Conservation (phyloP, 1,140 invertebrate genomes). For the Magallana angulata region DNA sequence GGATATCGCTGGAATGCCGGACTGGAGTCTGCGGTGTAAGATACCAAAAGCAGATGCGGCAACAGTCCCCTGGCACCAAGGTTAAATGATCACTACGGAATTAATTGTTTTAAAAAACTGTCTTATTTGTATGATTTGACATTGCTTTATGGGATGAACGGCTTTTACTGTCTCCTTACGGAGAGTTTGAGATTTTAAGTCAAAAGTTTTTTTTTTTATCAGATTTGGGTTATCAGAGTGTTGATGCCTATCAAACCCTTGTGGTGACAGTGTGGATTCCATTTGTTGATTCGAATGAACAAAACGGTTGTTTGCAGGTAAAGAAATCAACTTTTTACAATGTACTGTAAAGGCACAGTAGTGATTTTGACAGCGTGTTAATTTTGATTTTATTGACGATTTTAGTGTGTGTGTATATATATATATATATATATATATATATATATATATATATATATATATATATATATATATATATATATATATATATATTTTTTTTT, state of each 20-base stretch:
- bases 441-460: too few relatives aligned
- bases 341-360: neutral
- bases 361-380: too few relatives aligned
- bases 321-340: neutral
- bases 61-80: slow-evolving; percentile 78
- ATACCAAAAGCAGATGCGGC: slow-evolving; percentile 72
- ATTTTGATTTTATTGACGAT: too few relatives aligned
- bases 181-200: too few relatives aligned
- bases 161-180: too few relatives aligned
- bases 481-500: too few relatives aligned
- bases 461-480: too few relatives aligned
- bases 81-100: slow-evolving; percentile 45
- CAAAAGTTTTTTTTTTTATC: neutral
- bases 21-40: slow-evolving; percentile 76
- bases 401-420: too few relatives aligned
- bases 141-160: too few relatives aligned
- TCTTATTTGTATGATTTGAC: too few relatives aligned
- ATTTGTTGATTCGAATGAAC: slow-evolving; percentile 71
- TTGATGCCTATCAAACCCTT: slow-evolving; percentile 68
- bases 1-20: slow-evolving; percentile 76
- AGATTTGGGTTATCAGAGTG: slow-evolving; percentile 76
- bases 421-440: too few relatives aligned
- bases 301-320: slow-evolving; percentile 78
- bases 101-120: too few relatives aligned
- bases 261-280: slow-evolving; percentile 77